Conservation (phyloP, 1,140 invertebrate genomes). For the Drosophila equinoxialis region DNA sequence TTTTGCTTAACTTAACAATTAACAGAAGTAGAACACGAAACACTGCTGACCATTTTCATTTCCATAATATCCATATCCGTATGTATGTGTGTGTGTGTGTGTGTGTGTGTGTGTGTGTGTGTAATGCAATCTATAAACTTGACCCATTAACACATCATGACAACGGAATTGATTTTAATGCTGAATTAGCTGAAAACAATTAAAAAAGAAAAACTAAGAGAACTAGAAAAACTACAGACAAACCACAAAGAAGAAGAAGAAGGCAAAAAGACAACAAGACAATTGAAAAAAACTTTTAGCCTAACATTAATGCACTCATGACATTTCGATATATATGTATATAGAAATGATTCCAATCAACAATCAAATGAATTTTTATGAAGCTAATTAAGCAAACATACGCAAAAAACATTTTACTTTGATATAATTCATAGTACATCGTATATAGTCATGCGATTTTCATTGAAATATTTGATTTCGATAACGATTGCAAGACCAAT, state of each 20-base stretch:
- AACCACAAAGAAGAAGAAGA: slow-evolving; percentile 15
- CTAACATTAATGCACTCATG: not conserved
- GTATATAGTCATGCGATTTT: not conserved
- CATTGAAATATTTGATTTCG: not conserved
- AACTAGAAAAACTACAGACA: slow-evolving; percentile 50
- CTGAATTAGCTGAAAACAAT: slow-evolving; percentile 38
- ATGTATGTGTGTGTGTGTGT: slow-evolving; percentile 40
- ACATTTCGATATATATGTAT: not conserved
- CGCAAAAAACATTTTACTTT: no score
- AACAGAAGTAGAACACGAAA: slow-evolving; percentile 19
- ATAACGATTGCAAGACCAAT: no score
- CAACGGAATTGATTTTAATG: slow-evolving; percentile 57
- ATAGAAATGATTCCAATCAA: slow-evolving; percentile 3
- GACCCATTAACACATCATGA: slow-evolving; percentile 71
- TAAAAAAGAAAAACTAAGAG: slow-evolving; percentile 21
- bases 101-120: slow-evolving; percentile 47
- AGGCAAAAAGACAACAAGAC: not conserved
- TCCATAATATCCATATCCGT: slow-evolving; percentile 31
- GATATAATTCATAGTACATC: no score
- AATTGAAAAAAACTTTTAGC: not conserved
- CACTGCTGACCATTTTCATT: slow-evolving; percentile 26
- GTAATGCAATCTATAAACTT: slow-evolving; percentile 80
- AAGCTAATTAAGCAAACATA: slow-evolving; percentile 1
- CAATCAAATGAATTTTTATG: not conserved
- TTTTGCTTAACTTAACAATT: slow-evolving; percentile 13